Evolutionary conservation across 2,113 vertebrate species (phyloP).

Genomic region (Microcebus tavaratra): DNA sequence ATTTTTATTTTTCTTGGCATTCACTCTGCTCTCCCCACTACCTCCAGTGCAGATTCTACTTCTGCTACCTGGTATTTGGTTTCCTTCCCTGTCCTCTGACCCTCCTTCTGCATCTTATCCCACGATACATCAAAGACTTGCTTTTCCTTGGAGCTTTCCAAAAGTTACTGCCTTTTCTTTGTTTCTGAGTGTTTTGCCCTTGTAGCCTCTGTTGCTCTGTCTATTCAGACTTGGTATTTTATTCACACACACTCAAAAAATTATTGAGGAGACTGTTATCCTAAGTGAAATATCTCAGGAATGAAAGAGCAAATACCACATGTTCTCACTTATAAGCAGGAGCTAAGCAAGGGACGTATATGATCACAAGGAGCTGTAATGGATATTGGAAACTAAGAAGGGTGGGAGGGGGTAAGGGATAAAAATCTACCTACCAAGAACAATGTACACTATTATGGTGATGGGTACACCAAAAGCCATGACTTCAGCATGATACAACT

Average conservation of each 20-base stretch:
- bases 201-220: neutral
- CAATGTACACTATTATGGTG: too few species aligned
- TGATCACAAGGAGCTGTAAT: too few species aligned
- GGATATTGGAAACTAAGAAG: too few species aligned
- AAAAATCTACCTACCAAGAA: too few species aligned
- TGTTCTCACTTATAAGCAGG: too few species aligned
- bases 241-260: neutral
- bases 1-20: conserved; percentile 4
- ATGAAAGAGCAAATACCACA: too few species aligned
- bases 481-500: too few species aligned
- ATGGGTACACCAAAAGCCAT: too few species aligned
- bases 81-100: neutral
- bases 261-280: neutral
- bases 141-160: neutral
- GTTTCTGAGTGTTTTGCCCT: neutral
- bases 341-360: too few species aligned
- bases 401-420: too few species aligned
- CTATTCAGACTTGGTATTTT: neutral
- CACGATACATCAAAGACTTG: neutral
- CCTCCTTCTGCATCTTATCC: neutral
- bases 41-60: neutral
- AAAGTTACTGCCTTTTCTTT: neutral
- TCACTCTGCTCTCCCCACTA: neutral
- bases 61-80: neutral
- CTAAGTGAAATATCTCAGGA: too few species aligned